Evolutionary conservation across 2,113 vertebrate genomes (phyloP), one percentile per base, ranked within the genome.

Genomic region (Montifringilla adamsi): DNA sequence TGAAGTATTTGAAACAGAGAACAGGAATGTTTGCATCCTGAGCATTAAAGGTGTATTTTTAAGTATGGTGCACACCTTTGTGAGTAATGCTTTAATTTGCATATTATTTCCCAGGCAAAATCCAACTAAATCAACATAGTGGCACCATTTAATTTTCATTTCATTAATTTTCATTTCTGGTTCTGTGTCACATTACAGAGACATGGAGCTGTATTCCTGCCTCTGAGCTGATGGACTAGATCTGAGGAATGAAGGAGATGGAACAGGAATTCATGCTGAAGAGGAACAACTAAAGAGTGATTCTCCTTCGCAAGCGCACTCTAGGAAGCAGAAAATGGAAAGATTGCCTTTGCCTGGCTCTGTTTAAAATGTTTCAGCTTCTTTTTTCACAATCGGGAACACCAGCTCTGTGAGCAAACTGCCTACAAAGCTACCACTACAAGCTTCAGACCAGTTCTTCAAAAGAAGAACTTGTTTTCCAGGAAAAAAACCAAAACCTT

Each of bases 81-180:
- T 89, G 22, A 95, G 85, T 85, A 95, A 87, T 75, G 89, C 91
- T 97, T 97, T 89, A 80, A 91, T 93, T 96, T 95, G 82, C 55
- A 47, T 63, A 43, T 73, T 92, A 66, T 84, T 94, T 96, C 78
- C 81, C 52, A 90, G 94, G 77, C 75, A 96, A 96, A 97, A 91
- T 92, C 82, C 85, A 94, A 81, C 75, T 73, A 73, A 97, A 93
- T 96, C 94, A 83, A 95, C 47, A 79, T 80, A 64, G 67, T 81
- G 90, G 74, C 67, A 91, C 94, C 88, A 89, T 82, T 94, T 85
- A 94, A 96, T 93, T 85, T 94, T 90, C 73, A 91, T 4, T 74
- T 39, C 37, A 37, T 37, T 37, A 37, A 78, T 93, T 85, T 94
- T 90, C 73, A 91, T 4, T 74, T 39, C 37, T 60, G 46, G 23